Conservation (phyloP, 2,797 vertebrate species). For the Apogon talboti region DNA sequence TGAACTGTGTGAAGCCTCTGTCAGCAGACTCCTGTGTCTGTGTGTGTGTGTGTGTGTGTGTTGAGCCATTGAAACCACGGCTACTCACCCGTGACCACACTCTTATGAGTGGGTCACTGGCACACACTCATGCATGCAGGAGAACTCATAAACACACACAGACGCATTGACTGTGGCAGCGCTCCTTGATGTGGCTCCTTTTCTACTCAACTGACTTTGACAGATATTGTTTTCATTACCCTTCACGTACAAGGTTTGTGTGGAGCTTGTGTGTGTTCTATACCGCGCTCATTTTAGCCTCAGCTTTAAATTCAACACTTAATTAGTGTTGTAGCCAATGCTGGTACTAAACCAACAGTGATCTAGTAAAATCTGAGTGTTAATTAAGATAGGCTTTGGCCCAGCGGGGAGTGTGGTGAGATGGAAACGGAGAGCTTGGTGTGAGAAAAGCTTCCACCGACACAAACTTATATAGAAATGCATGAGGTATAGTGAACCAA, state of each 20-base stretch:
- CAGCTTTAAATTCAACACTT: slow-evolving; percentile 38
- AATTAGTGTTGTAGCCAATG: slow-evolving; percentile 48
- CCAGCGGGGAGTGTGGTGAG: slow-evolving; percentile 58
- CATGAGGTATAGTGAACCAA: background rate
- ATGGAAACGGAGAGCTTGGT: slow-evolving; percentile 32
- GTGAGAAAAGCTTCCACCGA: slow-evolving; percentile 16
- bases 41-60: slow-evolving; percentile 40
- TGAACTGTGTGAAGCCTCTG: slow-evolving; percentile 52
- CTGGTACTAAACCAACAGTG: slow-evolving; percentile 57
- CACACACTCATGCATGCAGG: slow-evolving; percentile 65
- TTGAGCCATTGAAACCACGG: slow-evolving; percentile 64
- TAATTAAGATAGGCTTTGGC: slow-evolving; percentile 67
- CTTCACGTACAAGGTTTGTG: slow-evolving; percentile 23
- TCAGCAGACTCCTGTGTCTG: slow-evolving; percentile 42
- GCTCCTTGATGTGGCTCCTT: slow-evolving; percentile 58
- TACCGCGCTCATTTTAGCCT: background rate
- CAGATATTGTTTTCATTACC: slow-evolving; percentile 66
- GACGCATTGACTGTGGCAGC: slow-evolving; percentile 32
- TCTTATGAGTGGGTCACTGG: slow-evolving; percentile 66
- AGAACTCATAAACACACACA: slow-evolving; percentile 60
- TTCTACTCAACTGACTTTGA: slow-evolving; percentile 46
- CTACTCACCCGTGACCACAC: slow-evolving; percentile 74
- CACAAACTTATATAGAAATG: slow-evolving; percentile 17
- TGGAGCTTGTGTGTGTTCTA: slow-evolving; percentile 1
- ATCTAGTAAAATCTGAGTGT: slow-evolving; percentile 66